These are phyloP conservation scores for Mylabris phalerata DNA, from an alignment of 1,140 invertebrate genomes.

Conservation along the genomic window DNA sequence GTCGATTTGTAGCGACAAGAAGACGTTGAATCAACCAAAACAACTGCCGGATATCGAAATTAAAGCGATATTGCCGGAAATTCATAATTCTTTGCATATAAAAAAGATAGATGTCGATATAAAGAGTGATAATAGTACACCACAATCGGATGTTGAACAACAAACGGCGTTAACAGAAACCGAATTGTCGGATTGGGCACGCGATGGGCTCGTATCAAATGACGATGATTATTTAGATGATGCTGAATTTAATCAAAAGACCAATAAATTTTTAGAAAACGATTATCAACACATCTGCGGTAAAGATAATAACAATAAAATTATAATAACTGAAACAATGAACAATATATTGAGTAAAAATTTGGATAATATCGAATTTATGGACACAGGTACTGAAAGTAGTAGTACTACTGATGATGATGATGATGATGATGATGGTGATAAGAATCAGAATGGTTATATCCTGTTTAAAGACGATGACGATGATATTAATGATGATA, in stretches of 20 bases:
- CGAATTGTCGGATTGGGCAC: constrained; percentile 77
- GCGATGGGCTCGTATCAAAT: constrained; percentile 67
- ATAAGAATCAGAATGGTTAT: constrained; percentile 58
- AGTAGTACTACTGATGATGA: constrained; percentile 51
- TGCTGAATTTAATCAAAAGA: constrained; percentile 41
- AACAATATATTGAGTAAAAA: constrained; percentile 37
- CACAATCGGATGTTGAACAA: constrained; percentile 53
- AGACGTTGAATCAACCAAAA: constrained; percentile 40
- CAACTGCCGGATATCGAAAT: constrained; percentile 33
- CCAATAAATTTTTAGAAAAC: constrained; percentile 3
- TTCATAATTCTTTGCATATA: constrained; percentile 30
- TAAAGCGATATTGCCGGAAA: constrained; percentile 26
- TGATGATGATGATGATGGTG: constrained; percentile 46
- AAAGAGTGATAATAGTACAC: constrained; percentile 43
- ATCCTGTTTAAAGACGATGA: constrained; percentile 60
- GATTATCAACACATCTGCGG: constrained; percentile 42
- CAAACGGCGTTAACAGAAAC: constrained; percentile 70
- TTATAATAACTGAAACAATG: constrained; percentile 32
- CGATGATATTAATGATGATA: constrained; percentile 53
- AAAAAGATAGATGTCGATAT: constrained; percentile 19
- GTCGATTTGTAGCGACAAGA: constrained; percentile 35
- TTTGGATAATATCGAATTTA: constrained; percentile 60
- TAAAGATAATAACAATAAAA: constrained; percentile 27
- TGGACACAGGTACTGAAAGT: constrained; percentile 65
- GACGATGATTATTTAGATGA: constrained; percentile 56